phyloP scores from a whole-genome alignment of 2,113 vertebrate genomes.

The Nothobranchius furzeri region DNA sequence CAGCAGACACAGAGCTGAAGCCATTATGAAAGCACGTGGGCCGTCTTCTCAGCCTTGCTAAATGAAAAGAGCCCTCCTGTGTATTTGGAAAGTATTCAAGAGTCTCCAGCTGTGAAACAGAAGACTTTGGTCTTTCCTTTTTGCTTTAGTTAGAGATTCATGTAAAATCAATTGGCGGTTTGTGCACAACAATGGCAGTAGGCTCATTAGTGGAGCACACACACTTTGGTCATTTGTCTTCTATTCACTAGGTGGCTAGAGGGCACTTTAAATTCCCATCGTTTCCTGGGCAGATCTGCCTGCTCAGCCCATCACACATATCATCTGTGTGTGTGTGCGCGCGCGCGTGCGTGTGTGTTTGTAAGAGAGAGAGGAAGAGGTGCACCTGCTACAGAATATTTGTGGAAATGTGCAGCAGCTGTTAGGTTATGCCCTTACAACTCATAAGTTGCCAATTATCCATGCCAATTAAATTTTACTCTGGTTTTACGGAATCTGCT shows the following conservation, averaged over 20 bases:
- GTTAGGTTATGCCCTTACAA: constrained; percentile 50
- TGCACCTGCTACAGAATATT: constrained; percentile 49
- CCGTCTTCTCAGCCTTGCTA: constrained; percentile 24
- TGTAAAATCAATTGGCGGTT: constrained; percentile 68
- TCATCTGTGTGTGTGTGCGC: not conserved
- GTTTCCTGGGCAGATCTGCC: constrained; percentile 64
- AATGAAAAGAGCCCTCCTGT: constrained; percentile 46
- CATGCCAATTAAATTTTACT: constrained; percentile 47
- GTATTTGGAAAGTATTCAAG: constrained; percentile 42
- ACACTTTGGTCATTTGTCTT: constrained; percentile 76
- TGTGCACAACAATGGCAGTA: constrained; percentile 65
- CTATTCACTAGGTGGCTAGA: constrained; percentile 62
- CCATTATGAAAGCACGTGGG: constrained; percentile 55
- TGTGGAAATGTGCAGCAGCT: constrained; percentile 64
- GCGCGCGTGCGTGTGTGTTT: not conserved
- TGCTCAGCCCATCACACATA: constrained; percentile 53
- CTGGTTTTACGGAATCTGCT: constrained; percentile 44
- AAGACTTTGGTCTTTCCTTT: constrained; percentile 42
- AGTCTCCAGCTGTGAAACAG: constrained; percentile 47
- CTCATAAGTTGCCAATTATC: constrained; percentile 61
- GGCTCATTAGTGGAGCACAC: constrained; percentile 67
- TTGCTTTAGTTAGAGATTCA: constrained; percentile 56
- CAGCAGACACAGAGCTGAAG: constrained; percentile 60
- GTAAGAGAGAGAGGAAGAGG: not conserved
- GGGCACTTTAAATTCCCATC: constrained; percentile 67